phyloP scores from a whole-genome alignment of 2,888 invertebrate species.

The Eudemis profundana region DNA sequence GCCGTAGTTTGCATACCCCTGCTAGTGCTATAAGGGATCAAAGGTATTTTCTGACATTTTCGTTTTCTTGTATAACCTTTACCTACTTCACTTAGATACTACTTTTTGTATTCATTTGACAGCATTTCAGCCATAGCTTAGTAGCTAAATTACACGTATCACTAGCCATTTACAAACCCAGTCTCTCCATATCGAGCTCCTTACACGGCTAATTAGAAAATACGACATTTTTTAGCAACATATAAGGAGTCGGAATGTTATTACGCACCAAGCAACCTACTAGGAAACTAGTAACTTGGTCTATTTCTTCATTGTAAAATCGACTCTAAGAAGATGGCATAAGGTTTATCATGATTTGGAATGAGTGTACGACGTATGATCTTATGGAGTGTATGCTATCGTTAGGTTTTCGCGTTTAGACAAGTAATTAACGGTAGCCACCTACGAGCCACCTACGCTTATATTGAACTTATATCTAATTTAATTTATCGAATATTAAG shows the following conservation, averaged over 20 bases:
- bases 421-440: conserved; percentile 25
- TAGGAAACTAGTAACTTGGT: background rate
- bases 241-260: conserved; percentile 25
- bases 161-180: background rate
- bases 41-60: too few relatives aligned
- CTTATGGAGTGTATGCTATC: background rate
- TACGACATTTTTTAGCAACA: conserved; percentile 16
- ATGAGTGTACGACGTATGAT: background rate
- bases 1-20: too few relatives aligned
- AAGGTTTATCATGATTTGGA: background rate
- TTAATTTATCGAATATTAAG: background rate
- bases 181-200: background rate
- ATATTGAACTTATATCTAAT: background rate
- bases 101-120: background rate
- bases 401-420: conserved; percentile 24
- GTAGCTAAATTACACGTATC: background rate
- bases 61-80: too few relatives aligned
- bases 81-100: too few relatives aligned
- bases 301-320: background rate
- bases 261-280: conserved; percentile 13
- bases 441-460: conserved; percentile 29
- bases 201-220: conserved; percentile 17
- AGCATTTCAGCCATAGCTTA: background rate
- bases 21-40: too few relatives aligned
- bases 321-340: background rate